phyloP scores from a whole-genome alignment of 2,888 invertebrate genomes.

The Cremastobaeus sp. region DNA sequence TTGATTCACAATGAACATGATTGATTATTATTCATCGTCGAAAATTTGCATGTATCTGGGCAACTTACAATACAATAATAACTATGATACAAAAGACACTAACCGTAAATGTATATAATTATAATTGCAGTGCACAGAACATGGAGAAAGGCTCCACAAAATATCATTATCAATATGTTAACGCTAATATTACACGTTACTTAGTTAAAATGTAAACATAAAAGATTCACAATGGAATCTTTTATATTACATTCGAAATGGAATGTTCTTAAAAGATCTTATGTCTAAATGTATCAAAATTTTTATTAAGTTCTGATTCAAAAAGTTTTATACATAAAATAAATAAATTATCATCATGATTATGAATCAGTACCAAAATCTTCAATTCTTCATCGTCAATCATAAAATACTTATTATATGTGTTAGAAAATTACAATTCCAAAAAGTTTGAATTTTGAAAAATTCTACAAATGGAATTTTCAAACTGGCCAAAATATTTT shows the following conservation, averaged over 20 bases:
- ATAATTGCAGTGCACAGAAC: slow-evolving; percentile 63
- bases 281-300: slow-evolving; percentile 22
- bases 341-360: no score
- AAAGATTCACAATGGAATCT: no score
- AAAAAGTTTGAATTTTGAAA: no score
- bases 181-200: slow-evolving; percentile 9
- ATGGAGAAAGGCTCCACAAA: slow-evolving; percentile 36
- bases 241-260: no score
- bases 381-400: no score
- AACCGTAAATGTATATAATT: slow-evolving; percentile 71
- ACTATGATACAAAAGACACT: slow-evolving; percentile 76
- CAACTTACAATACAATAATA: slow-evolving; percentile 73
- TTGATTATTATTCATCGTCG: slow-evolving; percentile 76
- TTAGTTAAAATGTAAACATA: no score
- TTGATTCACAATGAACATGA: slow-evolving; percentile 72
- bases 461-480: no score
- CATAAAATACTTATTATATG: no score
- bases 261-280: slow-evolving; percentile 38
- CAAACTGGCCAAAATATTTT: slow-evolving; percentile 2
- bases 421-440: no score
- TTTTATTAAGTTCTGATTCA: slow-evolving; percentile 13
- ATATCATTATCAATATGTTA: slow-evolving; percentile 16
- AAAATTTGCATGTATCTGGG: slow-evolving; percentile 74
- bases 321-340: slow-evolving; percentile 19
- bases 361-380: no score